Evolutionary conservation across 2,888 invertebrate genomes (phyloP).

Genomic region (Cheilosia vulpina): DNA sequence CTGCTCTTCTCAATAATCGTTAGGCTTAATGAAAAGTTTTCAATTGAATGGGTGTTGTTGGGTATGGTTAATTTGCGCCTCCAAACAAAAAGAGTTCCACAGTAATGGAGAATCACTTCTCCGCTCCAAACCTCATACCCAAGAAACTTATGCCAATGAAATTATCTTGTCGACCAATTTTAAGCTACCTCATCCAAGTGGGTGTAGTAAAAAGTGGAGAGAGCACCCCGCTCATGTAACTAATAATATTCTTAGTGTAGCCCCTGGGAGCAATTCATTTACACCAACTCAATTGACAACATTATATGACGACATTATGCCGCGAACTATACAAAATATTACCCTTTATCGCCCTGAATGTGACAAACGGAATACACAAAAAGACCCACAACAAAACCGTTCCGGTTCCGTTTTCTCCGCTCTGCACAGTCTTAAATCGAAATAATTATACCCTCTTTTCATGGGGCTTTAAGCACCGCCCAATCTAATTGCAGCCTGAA

Average conservation of each 20-base stretch:
- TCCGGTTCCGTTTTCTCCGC: not conserved
- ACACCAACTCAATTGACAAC: slow-evolving; percentile 1
- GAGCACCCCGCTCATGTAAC: no score
- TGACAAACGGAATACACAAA: not conserved
- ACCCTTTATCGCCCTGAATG: not conserved
- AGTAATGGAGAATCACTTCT: no score
- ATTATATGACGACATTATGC: not conserved
- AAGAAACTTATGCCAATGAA: no score
- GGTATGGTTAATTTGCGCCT: no score
- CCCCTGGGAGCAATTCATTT: not conserved
- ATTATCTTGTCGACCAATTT: no score
- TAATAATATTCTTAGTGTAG: not conserved
- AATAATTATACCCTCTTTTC: slow-evolving; percentile 34
- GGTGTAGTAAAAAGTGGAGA: no score
- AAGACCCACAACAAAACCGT: slow-evolving; percentile 20
- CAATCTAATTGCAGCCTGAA: slow-evolving; percentile 64
- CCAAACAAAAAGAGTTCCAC: no score
- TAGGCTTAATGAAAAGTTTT: no score
- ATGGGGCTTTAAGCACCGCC: slow-evolving; percentile 41
- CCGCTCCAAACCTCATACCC: no score
- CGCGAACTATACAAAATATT: slow-evolving; percentile 9
- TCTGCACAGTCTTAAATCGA: not conserved
- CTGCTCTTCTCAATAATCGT: no score
- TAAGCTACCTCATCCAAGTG: no score
- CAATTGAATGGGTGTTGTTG: no score